Percentiles rank a stretch among this genome's conserved stretches.
Evolutionary conservation across 2,888 invertebrate species (phyloP).

Genomic region (Drosophila glabriapex): DNA sequence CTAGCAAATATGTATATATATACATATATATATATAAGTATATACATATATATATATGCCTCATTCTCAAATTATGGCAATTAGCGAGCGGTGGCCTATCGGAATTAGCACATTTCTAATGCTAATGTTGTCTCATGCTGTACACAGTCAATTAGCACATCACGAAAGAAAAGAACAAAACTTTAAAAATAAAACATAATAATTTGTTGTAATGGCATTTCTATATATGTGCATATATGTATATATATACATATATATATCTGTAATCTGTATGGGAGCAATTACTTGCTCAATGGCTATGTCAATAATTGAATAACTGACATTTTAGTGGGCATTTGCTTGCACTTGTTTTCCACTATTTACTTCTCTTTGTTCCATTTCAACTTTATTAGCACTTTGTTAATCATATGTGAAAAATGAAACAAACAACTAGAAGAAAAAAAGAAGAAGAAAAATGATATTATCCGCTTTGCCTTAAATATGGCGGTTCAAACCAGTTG

Average conservation of each 20-base stretch:
- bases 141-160: slow-evolving; percentile 69
- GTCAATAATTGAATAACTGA: slow-evolving; percentile 1
- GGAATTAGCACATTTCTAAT: slow-evolving; percentile 74
- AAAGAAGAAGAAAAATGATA: not conserved
- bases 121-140: slow-evolving; percentile 15
- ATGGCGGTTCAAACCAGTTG: slow-evolving; percentile 4
- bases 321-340: not conserved
- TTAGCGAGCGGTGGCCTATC: slow-evolving; percentile 55
- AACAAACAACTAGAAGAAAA: not conserved
- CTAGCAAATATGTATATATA: slow-evolving; percentile 16
- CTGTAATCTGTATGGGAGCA: not conserved
- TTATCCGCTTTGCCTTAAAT: slow-evolving; percentile 32
- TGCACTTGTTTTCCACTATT: slow-evolving; percentile 35
- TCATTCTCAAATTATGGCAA: slow-evolving; percentile 45
- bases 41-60: slow-evolving; percentile 14
- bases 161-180: slow-evolving; percentile 2
- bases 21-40: slow-evolving; percentile 21
- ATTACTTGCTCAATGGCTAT: not conserved
- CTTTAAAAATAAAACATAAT: not conserved
- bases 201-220: not conserved
- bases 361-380: slow-evolving; percentile 35
- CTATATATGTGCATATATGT: too few relatives aligned
- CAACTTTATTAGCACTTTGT: slow-evolving; percentile 49
- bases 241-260: not conserved
- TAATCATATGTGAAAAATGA: slow-evolving; percentile 50